phyloP scores from a whole-genome alignment of 2,797 vertebrate genomes.

The Phoebastria nigripes region DNA sequence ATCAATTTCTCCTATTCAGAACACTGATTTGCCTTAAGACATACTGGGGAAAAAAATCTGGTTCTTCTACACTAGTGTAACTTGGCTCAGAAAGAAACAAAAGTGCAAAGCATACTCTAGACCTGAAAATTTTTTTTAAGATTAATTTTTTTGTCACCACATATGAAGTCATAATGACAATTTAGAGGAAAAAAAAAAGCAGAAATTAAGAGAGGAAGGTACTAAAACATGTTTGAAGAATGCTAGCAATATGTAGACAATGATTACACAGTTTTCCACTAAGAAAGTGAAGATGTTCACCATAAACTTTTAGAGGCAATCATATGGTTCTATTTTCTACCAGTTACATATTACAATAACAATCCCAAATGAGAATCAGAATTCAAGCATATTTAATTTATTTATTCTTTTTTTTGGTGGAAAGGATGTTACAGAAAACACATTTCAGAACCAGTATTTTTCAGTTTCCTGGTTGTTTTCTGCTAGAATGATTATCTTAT shows the following conservation, averaged over 20 bases:
- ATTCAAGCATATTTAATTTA: neutral
- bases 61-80: neutral
- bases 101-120: neutral
- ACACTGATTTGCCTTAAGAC: constrained; percentile 10
- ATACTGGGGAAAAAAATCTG: neutral
- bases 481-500: neutral
- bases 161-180: neutral
- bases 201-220: neutral
- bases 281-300: neutral
- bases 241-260: neutral
- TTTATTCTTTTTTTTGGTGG: neutral
- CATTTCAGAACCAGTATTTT: neutral
- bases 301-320: neutral
- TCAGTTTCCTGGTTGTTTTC: neutral
- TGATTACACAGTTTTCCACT: neutral
- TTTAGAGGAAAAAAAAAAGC: neutral
- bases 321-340: neutral
- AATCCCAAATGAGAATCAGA: neutral
- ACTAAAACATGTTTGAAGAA: neutral
- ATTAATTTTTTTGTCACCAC: neutral
- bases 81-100: neutral
- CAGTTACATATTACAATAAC: neutral
- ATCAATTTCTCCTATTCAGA: constrained; percentile 25
- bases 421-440: neutral
- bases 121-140: fast-evolving